A percentile compares a stretch with the other conserved stretches of the same genome.
Evolutionary conservation across 1,140 invertebrate species (phyloP).

Genomic region (Lepidurus apus): DNA sequence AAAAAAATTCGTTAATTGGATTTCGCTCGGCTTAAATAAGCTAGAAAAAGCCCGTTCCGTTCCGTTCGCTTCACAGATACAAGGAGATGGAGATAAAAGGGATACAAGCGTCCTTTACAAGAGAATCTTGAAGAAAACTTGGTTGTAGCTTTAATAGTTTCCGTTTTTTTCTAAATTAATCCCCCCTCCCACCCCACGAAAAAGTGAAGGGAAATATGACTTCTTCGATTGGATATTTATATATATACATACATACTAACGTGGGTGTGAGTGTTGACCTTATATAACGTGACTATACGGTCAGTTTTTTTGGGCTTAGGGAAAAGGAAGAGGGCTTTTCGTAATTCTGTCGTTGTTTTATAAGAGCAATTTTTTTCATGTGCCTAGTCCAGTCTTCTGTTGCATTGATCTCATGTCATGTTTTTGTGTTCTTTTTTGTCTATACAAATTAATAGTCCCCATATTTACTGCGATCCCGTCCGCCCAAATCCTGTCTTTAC

Average conservation of each 20-base stretch:
- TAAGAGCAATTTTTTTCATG: slow-evolving; percentile 22
- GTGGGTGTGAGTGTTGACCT: too few species aligned
- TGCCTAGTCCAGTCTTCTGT: slow-evolving; percentile 10
- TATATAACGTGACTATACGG: too few species aligned
- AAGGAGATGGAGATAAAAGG: not conserved
- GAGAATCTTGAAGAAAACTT: not conserved
- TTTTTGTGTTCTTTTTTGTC: not conserved
- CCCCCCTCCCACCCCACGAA: not conserved
- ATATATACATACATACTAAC: too few species aligned
- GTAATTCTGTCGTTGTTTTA: not conserved
- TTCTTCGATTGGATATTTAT: too few species aligned
- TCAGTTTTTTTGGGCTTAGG: not conserved
- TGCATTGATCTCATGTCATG: slow-evolving; percentile 14
- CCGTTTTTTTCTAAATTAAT: too few species aligned
- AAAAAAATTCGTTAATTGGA: too few species aligned
- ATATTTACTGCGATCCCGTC: not conserved
- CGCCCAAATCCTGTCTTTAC: slow-evolving; percentile 16
- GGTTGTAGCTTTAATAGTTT: not conserved
- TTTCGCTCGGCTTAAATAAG: too few species aligned
- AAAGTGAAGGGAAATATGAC: not conserved
- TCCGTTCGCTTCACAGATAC: not conserved
- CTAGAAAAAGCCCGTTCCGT: too few species aligned
- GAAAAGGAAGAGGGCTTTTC: not conserved
- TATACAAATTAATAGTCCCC: not conserved
- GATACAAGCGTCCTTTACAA: not conserved